Percentiles rank a stretch among this genome's conserved stretches.
Conservation (phyloP, 1,140 invertebrate species). For the Ceratosolen fusciceps region DNA sequence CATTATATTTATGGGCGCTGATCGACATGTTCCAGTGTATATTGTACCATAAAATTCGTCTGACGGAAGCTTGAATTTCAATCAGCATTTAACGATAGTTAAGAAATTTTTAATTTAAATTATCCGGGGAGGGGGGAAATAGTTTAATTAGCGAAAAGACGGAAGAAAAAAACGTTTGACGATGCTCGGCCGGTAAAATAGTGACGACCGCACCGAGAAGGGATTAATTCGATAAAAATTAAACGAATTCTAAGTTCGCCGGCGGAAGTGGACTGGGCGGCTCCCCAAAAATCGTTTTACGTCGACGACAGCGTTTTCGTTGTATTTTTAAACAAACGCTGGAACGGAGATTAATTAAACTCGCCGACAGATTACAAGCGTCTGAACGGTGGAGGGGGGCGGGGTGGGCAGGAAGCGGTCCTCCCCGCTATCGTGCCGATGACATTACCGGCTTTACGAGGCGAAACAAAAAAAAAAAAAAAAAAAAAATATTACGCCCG, state of each 20-base stretch:
- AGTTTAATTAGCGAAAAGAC: too few species aligned
- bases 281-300: constrained; percentile 25
- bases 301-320: constrained; percentile 33
- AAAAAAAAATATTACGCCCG: constrained; percentile 38
- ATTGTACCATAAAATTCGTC: constrained; percentile 9
- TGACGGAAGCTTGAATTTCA: constrained; percentile 6
- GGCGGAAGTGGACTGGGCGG: too few species aligned
- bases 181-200: background rate
- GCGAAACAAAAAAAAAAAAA: constrained; percentile 62
- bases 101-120: constrained; percentile 11
- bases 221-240: constrained; percentile 45
- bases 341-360: constrained; percentile 66
- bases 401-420: constrained; percentile 53
- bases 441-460: constrained; percentile 65
- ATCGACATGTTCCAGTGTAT: constrained; percentile 1
- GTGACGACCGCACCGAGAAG: background rate
- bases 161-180: constrained; percentile 16
- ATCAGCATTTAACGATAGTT: constrained; percentile 10
- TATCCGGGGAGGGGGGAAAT: constrained; percentile 19
- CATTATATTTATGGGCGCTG: background rate
- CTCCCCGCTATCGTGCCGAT: constrained; percentile 52
- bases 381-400: constrained; percentile 53
- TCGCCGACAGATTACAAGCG: constrained; percentile 63
- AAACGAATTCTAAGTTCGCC: constrained; percentile 25
- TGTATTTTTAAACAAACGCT: constrained; percentile 42